Evolutionary conservation across 2,888 invertebrate genomes (phyloP).

Genomic region (Drosophila hawaiiensis): DNA sequence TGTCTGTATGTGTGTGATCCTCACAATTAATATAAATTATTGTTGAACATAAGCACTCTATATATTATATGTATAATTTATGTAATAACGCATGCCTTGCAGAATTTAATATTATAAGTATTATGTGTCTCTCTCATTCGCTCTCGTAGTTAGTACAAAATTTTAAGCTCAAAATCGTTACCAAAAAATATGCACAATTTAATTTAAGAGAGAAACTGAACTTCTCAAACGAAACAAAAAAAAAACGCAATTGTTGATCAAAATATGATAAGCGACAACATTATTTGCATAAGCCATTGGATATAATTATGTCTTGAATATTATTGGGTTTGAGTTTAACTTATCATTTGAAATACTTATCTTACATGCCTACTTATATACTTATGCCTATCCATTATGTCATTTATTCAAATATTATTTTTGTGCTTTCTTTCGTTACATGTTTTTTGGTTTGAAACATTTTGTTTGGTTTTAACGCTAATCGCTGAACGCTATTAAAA

Average conservation of each 20-base stretch:
- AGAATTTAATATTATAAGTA: conserved; percentile 1
- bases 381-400: conserved; percentile 55
- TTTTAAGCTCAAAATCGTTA: conserved; percentile 78
- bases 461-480: conserved; percentile 63
- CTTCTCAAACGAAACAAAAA: conserved; percentile 35
- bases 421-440: conserved; percentile 80
- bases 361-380: conserved; percentile 41
- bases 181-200: conserved; percentile 83
- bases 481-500: conserved; percentile 74
- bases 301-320: conserved; percentile 61
- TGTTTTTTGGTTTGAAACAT: conserved; percentile 71
- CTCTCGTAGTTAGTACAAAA: conserved; percentile 37
- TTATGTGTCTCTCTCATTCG: conserved; percentile 22
- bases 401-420: conserved; percentile 52
- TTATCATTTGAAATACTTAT: conserved; percentile 35
- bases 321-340: conserved; percentile 49
- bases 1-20: conserved; percentile 10
- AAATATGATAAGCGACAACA: conserved; percentile 58
- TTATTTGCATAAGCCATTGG: conserved; percentile 85
- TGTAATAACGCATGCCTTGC: conserved; percentile 7
- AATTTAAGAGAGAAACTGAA: conserved; percentile 48
- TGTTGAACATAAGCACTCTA: conserved; percentile 13
- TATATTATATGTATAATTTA: not conserved
- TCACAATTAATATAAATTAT: conserved; percentile 17
- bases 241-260: conserved; percentile 37